Evolutionary conservation across 2,888 invertebrate species (phyloP).

Genomic region (Polymixis lichenea): DNA sequence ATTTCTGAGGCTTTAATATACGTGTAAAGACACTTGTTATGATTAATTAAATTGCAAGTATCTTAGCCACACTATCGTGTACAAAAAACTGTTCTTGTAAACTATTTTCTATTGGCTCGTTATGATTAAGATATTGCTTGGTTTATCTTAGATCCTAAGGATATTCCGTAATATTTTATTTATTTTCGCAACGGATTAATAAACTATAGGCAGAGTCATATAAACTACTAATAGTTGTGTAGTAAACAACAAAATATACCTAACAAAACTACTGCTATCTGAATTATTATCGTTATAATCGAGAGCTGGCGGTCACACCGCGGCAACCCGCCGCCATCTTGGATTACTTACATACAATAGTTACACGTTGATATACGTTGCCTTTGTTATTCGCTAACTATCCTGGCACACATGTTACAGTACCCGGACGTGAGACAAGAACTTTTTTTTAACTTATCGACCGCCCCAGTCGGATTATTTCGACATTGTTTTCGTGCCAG

Average conservation of each 20-base stretch:
- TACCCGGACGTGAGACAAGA: background rate
- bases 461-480: background rate
- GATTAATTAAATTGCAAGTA: background rate
- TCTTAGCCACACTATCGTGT: background rate
- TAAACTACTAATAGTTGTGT: slow-evolving; percentile 14
- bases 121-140: slow-evolving; percentile 23
- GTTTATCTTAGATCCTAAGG: slow-evolving; percentile 24
- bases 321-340: slow-evolving; percentile 22
- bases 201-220: slow-evolving; percentile 3
- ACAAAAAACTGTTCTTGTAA: background rate
- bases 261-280: slow-evolving; percentile 29
- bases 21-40: background rate
- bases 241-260: slow-evolving; percentile 14
- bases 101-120: slow-evolving; percentile 16
- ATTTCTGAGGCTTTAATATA: background rate
- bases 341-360: slow-evolving; percentile 9
- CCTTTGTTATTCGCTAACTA: background rate
- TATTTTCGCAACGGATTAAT: background rate
- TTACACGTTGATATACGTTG: slow-evolving; percentile 10
- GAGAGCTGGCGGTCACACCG: slow-evolving; percentile 26
- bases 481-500: background rate
- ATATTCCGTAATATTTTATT: background rate
- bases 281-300: slow-evolving; percentile 26
- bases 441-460: background rate
- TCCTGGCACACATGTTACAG: background rate